phyloP scores from a whole-genome alignment of 2,888 invertebrate genomes.

The Tetramorium bicarinatum region DNA sequence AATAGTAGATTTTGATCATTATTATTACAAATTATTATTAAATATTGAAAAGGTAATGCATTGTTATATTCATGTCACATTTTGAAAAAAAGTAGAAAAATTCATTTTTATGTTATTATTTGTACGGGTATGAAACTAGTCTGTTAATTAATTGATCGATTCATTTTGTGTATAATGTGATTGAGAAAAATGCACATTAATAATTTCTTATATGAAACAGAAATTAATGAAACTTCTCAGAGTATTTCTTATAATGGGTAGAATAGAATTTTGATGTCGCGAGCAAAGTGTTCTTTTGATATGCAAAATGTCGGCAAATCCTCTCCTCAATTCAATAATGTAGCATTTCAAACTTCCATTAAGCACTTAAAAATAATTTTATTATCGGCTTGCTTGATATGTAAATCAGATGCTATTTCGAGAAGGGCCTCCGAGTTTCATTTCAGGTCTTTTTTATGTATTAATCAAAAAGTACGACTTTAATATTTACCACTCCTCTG shows the following conservation, averaged over 20 bases:
- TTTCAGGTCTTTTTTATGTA: constrained; percentile 13
- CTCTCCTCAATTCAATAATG: constrained; percentile 78
- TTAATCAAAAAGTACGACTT: constrained; percentile 1
- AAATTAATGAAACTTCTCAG: constrained; percentile 61
- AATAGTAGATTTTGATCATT: not conserved
- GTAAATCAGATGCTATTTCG: constrained; percentile 74
- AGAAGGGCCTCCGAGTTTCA: constrained; percentile 38
- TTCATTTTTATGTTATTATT: not conserved
- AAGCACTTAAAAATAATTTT: constrained; percentile 82
- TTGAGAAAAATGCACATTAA: not conserved
- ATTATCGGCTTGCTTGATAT: constrained; percentile 78
- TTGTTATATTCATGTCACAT: not conserved
- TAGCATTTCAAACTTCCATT: constrained; percentile 82
- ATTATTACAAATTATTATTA: not conserved
- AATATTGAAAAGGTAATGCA: not conserved
- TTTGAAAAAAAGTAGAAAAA: not conserved
- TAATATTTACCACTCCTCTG: not conserved
- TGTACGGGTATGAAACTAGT: not conserved
- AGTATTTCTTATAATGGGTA: constrained; percentile 53
- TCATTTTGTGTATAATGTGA: not conserved
- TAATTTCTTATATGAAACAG: not conserved
- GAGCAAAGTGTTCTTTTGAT: constrained; percentile 78
- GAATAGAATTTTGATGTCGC: constrained; percentile 59
- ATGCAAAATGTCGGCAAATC: constrained; percentile 79
- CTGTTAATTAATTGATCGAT: not conserved